Base-by-base conservation (phyloP, 2,797 vertebrate genomes). In the Etheostoma perlongum region DNA sequence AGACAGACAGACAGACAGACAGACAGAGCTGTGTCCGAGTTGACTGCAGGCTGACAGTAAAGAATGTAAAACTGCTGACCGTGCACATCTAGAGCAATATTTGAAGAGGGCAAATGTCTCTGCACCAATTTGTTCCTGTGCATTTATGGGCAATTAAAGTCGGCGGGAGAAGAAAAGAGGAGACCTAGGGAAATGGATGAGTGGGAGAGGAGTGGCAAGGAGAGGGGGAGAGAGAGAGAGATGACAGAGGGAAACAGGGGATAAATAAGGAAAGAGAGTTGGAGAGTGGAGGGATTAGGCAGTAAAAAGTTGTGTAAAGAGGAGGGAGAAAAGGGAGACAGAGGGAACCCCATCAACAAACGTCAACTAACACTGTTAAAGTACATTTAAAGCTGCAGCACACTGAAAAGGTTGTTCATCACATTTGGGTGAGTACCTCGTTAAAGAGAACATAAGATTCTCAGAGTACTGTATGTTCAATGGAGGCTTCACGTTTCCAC, bases 1-100 rank as follows among this genome's bases (percentile, higher is more conserved):
- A 67, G 61, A 55, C 13, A 51, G 59, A 60, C 58, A 73, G 19
- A 67, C n/a, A 55, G 6, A 54, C 42, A 44, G 4, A 44, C 42
- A 67, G 66, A 27, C 67, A 70, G 73, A 44, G 42, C 13, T 40
- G 72, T 67, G 75, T 75, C 36, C 51, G 82, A 72, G 80, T 83
- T 61, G 83, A 83, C 78, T 86, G 81, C 85, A 76, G 76, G 83
- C 82, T 90, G 91, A 88, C 84, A 90, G 88, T 87, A 90, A 91
- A 88, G 78, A 86, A 90, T 89, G 90, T 88, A 89, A 92, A 90
- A 88, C 36, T 79, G 88, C 80, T 86, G 80, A 89, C 76, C 36
- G 8, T 62, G 72, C 76, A 87, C 76, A 63, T 78, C 57, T 25
- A 30, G n/a, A 67, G 59, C 18, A 44, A 52, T 52, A 46, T 73